Base-by-base conservation (phyloP, 2,888 invertebrate species). In the Eupelmus urozonus region DNA sequence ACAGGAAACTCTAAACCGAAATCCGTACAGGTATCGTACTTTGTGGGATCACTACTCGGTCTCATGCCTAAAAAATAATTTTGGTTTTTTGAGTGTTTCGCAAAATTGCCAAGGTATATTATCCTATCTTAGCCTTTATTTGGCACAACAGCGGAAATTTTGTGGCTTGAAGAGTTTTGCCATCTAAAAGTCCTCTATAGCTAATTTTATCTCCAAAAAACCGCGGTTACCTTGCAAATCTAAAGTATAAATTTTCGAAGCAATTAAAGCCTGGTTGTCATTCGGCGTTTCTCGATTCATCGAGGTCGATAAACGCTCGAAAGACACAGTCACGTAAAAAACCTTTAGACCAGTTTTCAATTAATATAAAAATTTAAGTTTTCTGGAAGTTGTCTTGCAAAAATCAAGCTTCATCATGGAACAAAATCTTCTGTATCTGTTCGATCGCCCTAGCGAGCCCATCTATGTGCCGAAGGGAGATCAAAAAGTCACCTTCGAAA, bases 361-460 rank as follows among this genome's bases (percentile, higher is more conserved):
- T 9, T 45, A 7, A 13, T 16, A 9, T 45, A 45, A 9, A 45
- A 34, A 45, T 45, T 45, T 45, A 2, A 45, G 4, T 16, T 20
- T 20, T 53, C 20, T 4, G 5, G 4, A 53, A 2, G 18, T 53
- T 20, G 20, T 20, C 20, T 53, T 4, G 20, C 2, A 16, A 9
- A 1, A 3, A 40, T 34, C 16, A 71, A 18, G 20, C 1, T 13
- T 51, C 23, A n/a, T 0, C 11, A 81, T 79, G 81, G 75, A 75
- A 25, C 74, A 49, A 27, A 76, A 81, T 25, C 69, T 90, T 63
- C 83, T 89, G 18, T 87, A 88, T 29, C 92, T 96, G 82, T 95
- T 94, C 90, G 94, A 95, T 85, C 93, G 95, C 53, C 95, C 95
- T 9, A 91, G 92, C 80, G 95, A 96, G 89, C 95, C 95, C 0